A percentile compares a stretch with the other conserved stretches of the same genome.
These are phyloP conservation scores for Brenthis ino DNA, from an alignment of 2,888 invertebrate species.

Conservation along the genomic window DNA sequence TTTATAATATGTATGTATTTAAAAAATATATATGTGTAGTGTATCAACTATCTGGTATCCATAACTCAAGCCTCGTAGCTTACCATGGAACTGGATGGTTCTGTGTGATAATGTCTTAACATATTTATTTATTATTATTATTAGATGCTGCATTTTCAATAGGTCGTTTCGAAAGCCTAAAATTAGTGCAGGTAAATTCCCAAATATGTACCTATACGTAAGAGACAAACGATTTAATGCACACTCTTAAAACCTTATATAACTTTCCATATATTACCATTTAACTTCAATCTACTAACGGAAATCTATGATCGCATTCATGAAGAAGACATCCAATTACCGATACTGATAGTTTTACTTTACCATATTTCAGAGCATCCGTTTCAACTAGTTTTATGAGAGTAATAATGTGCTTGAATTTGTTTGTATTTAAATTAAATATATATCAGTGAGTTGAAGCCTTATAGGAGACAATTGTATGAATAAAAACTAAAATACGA, in stretches of 20 bases:
- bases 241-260: conserved; percentile 15
- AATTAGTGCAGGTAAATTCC: neutral
- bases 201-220: neutral
- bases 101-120: too few species aligned
- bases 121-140: too few species aligned
- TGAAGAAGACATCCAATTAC: conserved; percentile 37
- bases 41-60: too few species aligned
- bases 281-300: conserved; percentile 15
- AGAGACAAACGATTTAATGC: neutral
- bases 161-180: neutral
- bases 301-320: conserved; percentile 34
- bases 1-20: too few species aligned
- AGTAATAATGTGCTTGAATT: conserved; percentile 22
- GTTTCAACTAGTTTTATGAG: conserved; percentile 26
- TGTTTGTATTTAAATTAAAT: conserved; percentile 25
- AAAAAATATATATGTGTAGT: too few species aligned
- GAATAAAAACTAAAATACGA: too few species aligned
- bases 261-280: conserved; percentile 19
- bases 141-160: neutral
- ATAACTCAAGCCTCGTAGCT: too few species aligned
- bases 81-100: too few species aligned
- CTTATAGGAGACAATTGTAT: too few species aligned
- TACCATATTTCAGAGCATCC: conserved; percentile 29
- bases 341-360: conserved; percentile 30
- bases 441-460: conserved; percentile 23